phyloP scores from a whole-genome alignment of 2,113 vertebrate genomes.

The Trogon surrucura region DNA sequence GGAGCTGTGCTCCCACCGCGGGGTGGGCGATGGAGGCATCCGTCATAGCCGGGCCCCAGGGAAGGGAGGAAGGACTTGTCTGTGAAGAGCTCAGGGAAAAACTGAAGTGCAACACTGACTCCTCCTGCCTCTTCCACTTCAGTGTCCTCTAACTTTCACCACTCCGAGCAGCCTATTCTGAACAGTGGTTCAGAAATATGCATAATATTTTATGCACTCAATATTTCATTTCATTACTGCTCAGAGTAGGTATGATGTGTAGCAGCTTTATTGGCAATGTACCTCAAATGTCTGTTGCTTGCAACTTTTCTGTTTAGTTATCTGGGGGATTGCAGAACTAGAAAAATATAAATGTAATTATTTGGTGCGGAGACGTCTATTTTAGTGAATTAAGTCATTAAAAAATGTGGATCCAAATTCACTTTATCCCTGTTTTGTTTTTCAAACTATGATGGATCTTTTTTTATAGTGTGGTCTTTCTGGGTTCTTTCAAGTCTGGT shows the following conservation, averaged over 20 bases:
- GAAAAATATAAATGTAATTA: neutral
- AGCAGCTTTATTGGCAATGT: neutral
- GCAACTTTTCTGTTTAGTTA: neutral
- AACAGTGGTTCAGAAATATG: neutral
- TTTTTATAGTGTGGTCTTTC: neutral
- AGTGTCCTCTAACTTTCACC: neutral
- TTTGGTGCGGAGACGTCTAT: neutral
- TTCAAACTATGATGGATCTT: neutral
- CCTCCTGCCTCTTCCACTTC: neutral
- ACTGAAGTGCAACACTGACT: neutral
- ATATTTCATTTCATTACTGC: neutral
- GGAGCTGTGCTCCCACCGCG: neutral
- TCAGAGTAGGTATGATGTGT: neutral
- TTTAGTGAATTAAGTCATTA: neutral
- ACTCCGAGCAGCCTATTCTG: neutral
- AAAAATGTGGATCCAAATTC: neutral
- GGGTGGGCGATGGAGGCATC: neutral
- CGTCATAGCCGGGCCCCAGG: too few relatives aligned
- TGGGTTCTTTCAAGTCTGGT: neutral
- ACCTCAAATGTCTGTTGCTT: neutral
- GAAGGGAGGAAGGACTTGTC: neutral
- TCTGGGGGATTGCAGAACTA: neutral
- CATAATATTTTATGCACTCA: neutral
- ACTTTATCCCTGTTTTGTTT: fast-evolving
- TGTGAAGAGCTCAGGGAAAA: neutral